Conservation (phyloP, 2,888 invertebrate species). For the Aspidiotus rigidus region DNA sequence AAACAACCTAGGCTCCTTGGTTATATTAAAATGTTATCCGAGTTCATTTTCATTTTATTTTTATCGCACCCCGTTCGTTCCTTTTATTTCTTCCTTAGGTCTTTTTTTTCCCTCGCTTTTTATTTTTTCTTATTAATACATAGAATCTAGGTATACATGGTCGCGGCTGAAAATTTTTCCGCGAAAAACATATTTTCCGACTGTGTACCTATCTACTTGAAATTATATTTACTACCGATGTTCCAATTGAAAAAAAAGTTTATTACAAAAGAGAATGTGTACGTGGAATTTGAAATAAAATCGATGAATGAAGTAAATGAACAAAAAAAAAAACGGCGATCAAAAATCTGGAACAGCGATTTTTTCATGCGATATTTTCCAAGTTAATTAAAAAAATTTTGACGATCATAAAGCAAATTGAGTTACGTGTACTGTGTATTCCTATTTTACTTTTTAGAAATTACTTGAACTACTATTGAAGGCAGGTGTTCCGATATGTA, state of each 20-base stretch:
- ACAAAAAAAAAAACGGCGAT: neutral
- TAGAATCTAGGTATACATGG: no score
- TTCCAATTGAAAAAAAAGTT: no score
- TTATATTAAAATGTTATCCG: conserved; percentile 16
- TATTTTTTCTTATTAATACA: no score
- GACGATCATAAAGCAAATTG: neutral
- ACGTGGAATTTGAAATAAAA: no score
- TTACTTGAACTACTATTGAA: neutral
- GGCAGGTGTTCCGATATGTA: neutral
- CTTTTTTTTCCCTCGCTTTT: neutral
- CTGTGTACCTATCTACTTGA: no score
- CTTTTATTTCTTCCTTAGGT: neutral
- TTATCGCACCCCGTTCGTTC: conserved; percentile 1
- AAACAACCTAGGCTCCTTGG: conserved; percentile 3
- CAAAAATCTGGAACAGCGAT: neutral
- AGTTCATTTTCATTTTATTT: conserved; percentile 18
- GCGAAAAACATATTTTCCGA: no score
- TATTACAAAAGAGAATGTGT: no score
- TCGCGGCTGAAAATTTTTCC: no score
- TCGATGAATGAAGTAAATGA: neutral
- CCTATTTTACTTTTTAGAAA: neutral
- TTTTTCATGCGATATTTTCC: neutral
- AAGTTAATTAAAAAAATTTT: neutral
- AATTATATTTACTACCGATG: no score
- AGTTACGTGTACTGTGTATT: neutral